Evolutionary conservation across 2,888 invertebrate species (phyloP).

Genomic region (Drosophila robusta): DNA sequence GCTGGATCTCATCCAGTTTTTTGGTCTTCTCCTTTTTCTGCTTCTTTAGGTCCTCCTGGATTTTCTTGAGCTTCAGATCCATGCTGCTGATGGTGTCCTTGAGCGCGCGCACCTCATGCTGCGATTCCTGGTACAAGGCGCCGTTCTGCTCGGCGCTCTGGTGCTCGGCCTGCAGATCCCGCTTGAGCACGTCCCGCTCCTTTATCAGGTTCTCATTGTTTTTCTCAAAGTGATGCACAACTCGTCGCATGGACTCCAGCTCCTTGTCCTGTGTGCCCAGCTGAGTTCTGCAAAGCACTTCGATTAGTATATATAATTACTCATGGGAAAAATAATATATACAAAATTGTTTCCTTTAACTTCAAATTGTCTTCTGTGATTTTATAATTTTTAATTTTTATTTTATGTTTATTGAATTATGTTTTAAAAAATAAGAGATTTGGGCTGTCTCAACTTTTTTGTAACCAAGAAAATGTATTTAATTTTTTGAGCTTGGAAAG

Average conservation of each 20-base stretch:
- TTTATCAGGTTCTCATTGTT: slow-evolving; percentile 80
- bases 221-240: slow-evolving; percentile 82
- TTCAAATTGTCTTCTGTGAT: no score
- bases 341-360: no score
- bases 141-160: slow-evolving; percentile 62
- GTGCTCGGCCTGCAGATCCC: slow-evolving; percentile 78
- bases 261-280: slow-evolving; percentile 83
- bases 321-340: no score
- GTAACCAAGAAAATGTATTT: no score
- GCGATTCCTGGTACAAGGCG: slow-evolving; percentile 78
- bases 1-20: slow-evolving; percentile 83
- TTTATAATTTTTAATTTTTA: no score
- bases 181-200: slow-evolving; percentile 83
- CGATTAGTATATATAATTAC: neutral
- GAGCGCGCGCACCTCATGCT: slow-evolving; percentile 82
- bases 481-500: no score
- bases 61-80: slow-evolving; percentile 78
- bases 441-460: no score
- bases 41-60: slow-evolving; percentile 74
- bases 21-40: slow-evolving; percentile 81
- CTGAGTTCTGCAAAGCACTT: slow-evolving; percentile 67
- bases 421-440: no score
- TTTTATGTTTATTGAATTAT: no score
- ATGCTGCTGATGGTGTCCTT: slow-evolving; percentile 78
- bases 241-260: slow-evolving; percentile 81